Conservation (phyloP, 2,797 vertebrate genomes). For the Tachyglossus aculeatus region DNA sequence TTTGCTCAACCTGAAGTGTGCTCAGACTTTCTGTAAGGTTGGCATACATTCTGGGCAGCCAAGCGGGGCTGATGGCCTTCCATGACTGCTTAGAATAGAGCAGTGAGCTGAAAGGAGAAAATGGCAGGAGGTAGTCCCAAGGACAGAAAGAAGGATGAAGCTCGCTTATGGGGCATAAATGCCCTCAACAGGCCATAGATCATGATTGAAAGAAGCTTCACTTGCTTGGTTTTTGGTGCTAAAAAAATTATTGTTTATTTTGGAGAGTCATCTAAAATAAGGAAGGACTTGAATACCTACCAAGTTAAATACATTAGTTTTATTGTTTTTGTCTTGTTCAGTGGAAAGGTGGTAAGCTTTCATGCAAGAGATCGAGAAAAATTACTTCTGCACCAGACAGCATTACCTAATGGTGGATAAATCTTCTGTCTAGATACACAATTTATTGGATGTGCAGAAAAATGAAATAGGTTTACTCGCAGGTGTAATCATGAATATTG, state of each 20-base stretch:
- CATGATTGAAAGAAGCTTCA: conserved; percentile 1
- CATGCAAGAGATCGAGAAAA: conserved; percentile 30
- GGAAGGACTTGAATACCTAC: neutral
- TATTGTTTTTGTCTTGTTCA: conserved; percentile 4
- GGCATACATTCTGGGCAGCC: neutral
- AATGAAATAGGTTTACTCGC: conserved; percentile 37
- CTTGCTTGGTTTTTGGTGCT: conserved; percentile 15
- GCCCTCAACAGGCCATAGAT: neutral
- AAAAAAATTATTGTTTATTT: conserved; percentile 23
- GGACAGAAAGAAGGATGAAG: conserved; percentile 22
- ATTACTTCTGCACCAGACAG: conserved; percentile 11
- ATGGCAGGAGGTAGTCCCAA: neutral
- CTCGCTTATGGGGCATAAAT: conserved; percentile 20
- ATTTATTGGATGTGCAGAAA: conserved; percentile 30
- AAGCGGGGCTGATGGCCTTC: neutral
- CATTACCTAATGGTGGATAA: conserved; percentile 23
- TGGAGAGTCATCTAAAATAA: conserved; percentile 13
- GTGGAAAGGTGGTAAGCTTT: neutral
- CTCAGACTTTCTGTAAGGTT: neutral
- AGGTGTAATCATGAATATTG: conserved; percentile 43
- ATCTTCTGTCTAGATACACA: conserved; percentile 18
- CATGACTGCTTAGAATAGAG: conserved; percentile 4
- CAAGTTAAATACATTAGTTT: neutral
- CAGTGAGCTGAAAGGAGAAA: conserved; percentile 5
- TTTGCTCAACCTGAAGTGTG: too few relatives aligned